Conservation (phyloP, 2,113 vertebrate genomes). For the Phylloscopus whistleri region DNA sequence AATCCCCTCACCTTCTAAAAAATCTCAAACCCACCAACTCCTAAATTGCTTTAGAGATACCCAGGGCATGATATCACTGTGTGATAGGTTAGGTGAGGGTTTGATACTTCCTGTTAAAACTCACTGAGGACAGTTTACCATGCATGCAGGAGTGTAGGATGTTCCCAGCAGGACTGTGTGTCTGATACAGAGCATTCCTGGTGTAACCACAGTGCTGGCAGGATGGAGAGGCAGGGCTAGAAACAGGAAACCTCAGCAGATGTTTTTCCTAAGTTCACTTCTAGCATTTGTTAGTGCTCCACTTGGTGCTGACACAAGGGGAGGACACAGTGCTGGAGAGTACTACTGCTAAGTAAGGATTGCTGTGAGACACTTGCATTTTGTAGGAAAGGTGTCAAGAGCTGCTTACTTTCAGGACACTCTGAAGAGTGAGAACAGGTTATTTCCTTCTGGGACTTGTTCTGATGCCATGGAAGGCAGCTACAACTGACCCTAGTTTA, state of each 20-base stretch:
- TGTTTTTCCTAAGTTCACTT: neutral
- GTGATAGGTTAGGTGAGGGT: neutral
- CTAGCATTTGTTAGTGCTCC: neutral
- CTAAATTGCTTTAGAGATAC: neutral
- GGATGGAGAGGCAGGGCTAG: neutral
- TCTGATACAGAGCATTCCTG: neutral
- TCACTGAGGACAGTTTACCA: neutral
- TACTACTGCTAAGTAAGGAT: neutral
- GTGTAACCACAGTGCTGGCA: neutral
- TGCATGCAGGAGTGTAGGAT: neutral
- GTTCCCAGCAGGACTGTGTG: neutral
- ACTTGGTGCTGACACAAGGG: neutral
- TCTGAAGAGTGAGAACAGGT: neutral
- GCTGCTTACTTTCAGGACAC: neutral
- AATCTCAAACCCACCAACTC: neutral
- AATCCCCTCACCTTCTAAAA: neutral
- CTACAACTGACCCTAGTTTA: neutral
- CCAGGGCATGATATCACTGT: rapidly evolving
- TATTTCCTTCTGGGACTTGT: neutral
- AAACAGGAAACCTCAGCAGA: neutral
- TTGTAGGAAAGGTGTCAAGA: neutral
- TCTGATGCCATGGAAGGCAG: neutral
- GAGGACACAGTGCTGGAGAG: neutral
- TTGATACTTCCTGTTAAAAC: neutral
- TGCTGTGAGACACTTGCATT: neutral